phyloP scores from a whole-genome alignment of 2,113 vertebrate species.

The Anoura caudifer region DNA sequence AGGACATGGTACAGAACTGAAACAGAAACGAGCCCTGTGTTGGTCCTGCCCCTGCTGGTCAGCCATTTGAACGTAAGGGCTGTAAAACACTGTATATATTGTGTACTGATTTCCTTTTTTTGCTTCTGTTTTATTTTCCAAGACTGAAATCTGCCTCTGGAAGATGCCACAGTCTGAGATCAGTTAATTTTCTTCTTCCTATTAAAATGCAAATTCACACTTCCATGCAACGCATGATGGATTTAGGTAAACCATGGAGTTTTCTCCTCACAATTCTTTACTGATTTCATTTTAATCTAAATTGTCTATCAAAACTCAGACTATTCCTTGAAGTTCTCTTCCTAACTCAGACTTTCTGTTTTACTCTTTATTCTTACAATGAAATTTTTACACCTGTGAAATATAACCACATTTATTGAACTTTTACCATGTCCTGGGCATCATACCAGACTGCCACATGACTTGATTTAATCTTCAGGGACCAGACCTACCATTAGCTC shows the following conservation, averaged over 20 bases:
- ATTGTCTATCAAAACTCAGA: slow-evolving; percentile 26
- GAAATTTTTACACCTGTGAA: not conserved
- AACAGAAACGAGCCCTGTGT: not conserved
- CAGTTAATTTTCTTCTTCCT: not conserved
- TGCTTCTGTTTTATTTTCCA: not conserved
- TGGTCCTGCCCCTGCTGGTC: not conserved
- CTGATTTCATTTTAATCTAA: slow-evolving; percentile 14
- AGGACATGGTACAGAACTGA: not conserved
- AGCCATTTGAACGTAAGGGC: not conserved
- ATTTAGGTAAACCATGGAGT: not conserved
- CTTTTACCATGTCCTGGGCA: not conserved
- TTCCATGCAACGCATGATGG: not conserved
- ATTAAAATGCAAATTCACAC: slow-evolving; percentile 59
- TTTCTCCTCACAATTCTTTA: not conserved
- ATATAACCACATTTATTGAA: not conserved
- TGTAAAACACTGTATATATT: not conserved
- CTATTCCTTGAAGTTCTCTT: not conserved
- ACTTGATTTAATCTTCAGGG: not conserved
- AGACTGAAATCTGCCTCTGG: not conserved
- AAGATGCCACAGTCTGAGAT: not conserved
- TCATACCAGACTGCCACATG: not conserved
- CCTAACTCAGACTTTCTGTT: not conserved
- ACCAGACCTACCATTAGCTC: not conserved
- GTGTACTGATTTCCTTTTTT: not conserved
- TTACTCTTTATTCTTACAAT: not conserved